Base-by-base conservation (phyloP, 2,888 invertebrate species). In the Drosophila ustulata region DNA sequence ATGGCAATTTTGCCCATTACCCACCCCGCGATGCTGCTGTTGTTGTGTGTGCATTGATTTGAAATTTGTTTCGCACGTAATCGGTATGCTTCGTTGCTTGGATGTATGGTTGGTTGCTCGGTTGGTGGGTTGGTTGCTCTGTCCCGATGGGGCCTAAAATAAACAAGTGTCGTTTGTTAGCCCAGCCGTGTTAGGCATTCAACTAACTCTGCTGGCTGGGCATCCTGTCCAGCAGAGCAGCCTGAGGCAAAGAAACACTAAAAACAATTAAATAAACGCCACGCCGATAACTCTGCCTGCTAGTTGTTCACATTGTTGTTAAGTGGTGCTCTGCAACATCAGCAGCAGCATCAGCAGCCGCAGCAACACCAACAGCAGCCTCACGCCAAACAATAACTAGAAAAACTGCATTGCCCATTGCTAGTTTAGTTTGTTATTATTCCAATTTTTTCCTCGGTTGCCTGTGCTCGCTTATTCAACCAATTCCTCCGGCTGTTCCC, bases 11-110 rank as follows among this genome's bases (percentile, higher is more conserved):
- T 61, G 55, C 76, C 62, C 63, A 49, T 74, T 41, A 41, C 6
- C 39, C 13, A 58, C 49, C 51, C 37, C 56, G 7, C 18, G 18
- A 4, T 30, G 25, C 13, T 11, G 47, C 26, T 49, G 76, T 53
- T 55, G 76, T 59, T 59, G 37, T 59, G 37, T 26, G 45, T 26
- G 32, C 75, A 82, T 75, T 71, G 85, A 81, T 78, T 87, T 78
- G 68, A 82, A 88, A 80, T 82, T 82, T 67, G 86, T 76, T 85
- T 82, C 78, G 77, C 80, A 85, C 83, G 83, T 77, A 85, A 64
- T 80, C 65, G 58, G 68, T 63, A 65, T 62, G 30, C 50, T 45
- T 43, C 13, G 43, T 23, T 23, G 43, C 23, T 9, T 4, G 4
- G 5, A 28, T 28, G 28, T 28, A 28, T 28, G 41, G 41, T 18